A percentile compares a stretch with the other conserved stretches of the same genome.
Evolutionary conservation across 2,113 vertebrate species (phyloP).

Genomic region (Melospiza melodia): DNA sequence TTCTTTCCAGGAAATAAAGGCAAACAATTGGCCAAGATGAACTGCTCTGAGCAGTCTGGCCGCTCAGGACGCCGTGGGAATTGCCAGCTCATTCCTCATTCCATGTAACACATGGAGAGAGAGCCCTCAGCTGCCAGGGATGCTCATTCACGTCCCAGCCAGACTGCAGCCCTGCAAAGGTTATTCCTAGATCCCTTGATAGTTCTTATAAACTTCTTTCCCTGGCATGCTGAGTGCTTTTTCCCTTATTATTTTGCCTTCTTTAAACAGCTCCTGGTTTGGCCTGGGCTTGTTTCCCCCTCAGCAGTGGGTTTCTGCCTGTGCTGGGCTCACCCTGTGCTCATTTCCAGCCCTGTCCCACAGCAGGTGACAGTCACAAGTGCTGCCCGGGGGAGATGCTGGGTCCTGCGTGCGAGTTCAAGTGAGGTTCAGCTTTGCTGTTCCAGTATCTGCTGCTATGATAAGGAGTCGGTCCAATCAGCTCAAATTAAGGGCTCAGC

Average conservation of each 20-base stretch:
- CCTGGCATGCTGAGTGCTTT: not conserved
- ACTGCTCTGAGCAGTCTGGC: not conserved
- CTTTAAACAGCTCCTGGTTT: not conserved
- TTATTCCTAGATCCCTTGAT: not conserved
- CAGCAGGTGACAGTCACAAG: not conserved
- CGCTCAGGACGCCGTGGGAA: not conserved
- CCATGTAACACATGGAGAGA: not conserved
- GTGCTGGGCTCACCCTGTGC: not conserved
- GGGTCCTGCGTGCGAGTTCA: not conserved
- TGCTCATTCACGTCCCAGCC: not conserved
- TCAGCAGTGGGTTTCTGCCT: not conserved
- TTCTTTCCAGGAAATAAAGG: not conserved
- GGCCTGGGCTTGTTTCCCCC: not conserved
- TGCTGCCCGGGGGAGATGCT: not conserved
- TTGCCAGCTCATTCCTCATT: slow-evolving; percentile 17
- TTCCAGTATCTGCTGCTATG: slow-evolving; percentile 39
- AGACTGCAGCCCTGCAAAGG: not conserved
- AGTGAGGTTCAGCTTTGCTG: slow-evolving; percentile 21
- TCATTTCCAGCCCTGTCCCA: not conserved
- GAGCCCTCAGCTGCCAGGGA: not conserved
- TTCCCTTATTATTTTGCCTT: not conserved
- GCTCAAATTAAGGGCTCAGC: slow-evolving; percentile 46
- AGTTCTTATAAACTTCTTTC: not conserved
- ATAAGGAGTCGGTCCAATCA: slow-evolving; percentile 40
- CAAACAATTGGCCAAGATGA: not conserved